Base-by-base conservation (phyloP, 2,797 vertebrate species). In the Typhlichthys subterraneus region DNA sequence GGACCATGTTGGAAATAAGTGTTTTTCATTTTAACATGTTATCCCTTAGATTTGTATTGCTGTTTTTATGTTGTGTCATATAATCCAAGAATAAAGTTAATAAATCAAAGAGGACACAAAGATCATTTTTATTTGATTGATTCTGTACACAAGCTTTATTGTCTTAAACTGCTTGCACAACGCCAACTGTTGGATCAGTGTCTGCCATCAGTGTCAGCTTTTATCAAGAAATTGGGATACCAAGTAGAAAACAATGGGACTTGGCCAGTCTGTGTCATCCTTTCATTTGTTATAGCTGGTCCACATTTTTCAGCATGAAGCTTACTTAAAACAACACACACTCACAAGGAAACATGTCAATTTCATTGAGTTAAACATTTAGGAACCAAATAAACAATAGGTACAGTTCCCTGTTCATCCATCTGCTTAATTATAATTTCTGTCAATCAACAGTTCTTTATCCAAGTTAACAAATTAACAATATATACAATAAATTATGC, bases 361-460 rank as follows among this genome's bases (percentile, higher is more conserved):
- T 61, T 17, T 53, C 11, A 51, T 19, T 38, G n/a, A 68, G 59
- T 29, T 3, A 45, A 67, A 31, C 19, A 14, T 42, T 17, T 33
- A 55, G 23, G 38, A 42, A 42, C 38, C 38, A 42, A 42, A 42
- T 42, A 42, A 42, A 42, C 38, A 8, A 42, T 42, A 42, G 38
- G 7, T 10, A 8, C 9, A 42, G 23, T 42, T 42, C 38, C 8
- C 17, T 8, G 11, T 59, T 71, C 45, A 23, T 45, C n/a, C 17
- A 75, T 73, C 63, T 57, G 55, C 53, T 29, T 29, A 74, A 74
- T 17, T n/a, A 12, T 52, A 48, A 63, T 8, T 38, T 29, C 19
- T 15, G 12, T 29, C 45, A 45, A 33, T 0, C n/a, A 51, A 49
- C 5, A 55, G 9, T 29, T 47, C 75, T 59, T 8, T 9, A 42